phyloP scores from a whole-genome alignment of 2,113 vertebrate species.

The Psittacus erithacus region DNA sequence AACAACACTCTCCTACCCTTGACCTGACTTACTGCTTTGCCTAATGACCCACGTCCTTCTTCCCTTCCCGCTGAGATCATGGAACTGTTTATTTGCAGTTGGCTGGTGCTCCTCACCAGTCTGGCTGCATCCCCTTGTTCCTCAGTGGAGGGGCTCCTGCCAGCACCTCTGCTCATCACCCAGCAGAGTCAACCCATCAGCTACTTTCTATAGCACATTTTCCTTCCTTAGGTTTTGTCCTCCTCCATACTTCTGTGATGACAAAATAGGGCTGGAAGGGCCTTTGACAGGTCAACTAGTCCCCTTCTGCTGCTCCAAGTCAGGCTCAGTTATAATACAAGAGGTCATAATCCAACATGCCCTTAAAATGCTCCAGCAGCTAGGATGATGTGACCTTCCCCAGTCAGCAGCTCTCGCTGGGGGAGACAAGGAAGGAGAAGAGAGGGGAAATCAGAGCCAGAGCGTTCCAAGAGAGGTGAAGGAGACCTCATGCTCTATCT shows the following conservation, averaged over 20 bases:
- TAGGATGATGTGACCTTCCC: background rate
- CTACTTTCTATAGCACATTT: background rate
- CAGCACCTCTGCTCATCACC: background rate
- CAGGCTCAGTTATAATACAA: background rate
- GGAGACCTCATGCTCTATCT: background rate
- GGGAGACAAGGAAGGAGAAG: background rate
- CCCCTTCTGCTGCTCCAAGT: background rate
- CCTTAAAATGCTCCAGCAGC: background rate
- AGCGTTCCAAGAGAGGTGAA: background rate
- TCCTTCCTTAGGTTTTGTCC: background rate
- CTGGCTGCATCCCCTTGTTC: background rate
- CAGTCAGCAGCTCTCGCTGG: background rate
- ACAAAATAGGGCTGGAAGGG: background rate
- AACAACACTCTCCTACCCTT: background rate
- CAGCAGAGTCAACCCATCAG: background rate
- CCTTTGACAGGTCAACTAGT: constrained; percentile 8
- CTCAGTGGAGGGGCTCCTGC: background rate
- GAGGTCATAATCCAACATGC: background rate
- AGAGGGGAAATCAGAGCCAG: background rate
- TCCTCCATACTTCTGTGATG: background rate
- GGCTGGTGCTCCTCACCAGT: background rate
- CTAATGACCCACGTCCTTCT: background rate
- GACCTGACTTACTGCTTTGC: constrained; percentile 27
- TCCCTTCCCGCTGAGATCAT: background rate
- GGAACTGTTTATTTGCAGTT: background rate